phyloP scores from a whole-genome alignment of 2,113 vertebrate genomes.

The Elanoides forficatus region DNA sequence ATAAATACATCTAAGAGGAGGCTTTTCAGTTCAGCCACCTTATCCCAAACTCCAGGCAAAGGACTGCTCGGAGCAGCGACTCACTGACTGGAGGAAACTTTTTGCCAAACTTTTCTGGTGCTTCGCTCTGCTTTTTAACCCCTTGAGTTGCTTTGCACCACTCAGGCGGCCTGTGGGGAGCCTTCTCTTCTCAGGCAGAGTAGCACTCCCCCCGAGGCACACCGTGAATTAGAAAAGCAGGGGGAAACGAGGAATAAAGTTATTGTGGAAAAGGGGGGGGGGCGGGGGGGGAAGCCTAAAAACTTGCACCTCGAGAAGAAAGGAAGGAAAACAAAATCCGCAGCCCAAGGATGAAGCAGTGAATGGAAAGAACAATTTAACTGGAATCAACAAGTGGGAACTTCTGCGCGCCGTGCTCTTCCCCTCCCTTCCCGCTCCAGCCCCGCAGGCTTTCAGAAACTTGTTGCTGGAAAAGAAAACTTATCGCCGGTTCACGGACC shows the following conservation, averaged over 20 bases:
- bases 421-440: background rate
- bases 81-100: background rate
- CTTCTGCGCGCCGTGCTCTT: background rate
- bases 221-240: background rate
- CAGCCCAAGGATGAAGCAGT: background rate
- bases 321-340: background rate
- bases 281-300: rapidly evolving
- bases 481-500: background rate
- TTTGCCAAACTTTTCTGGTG: background rate
- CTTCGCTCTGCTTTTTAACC: background rate
- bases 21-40: background rate
- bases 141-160: background rate
- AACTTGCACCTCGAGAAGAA: background rate
- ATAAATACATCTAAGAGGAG: background rate
- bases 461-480: background rate
- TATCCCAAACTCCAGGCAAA: background rate
- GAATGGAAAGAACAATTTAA: background rate
- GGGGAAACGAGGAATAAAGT: background rate
- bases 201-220: too few species aligned
- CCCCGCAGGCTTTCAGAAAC: background rate
- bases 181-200: background rate
- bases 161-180: background rate
- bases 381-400: slow-evolving; percentile 18
- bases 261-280: background rate
- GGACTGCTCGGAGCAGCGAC: background rate